Conservation (phyloP, 2,888 invertebrate species). For the Nycteola revayana region DNA sequence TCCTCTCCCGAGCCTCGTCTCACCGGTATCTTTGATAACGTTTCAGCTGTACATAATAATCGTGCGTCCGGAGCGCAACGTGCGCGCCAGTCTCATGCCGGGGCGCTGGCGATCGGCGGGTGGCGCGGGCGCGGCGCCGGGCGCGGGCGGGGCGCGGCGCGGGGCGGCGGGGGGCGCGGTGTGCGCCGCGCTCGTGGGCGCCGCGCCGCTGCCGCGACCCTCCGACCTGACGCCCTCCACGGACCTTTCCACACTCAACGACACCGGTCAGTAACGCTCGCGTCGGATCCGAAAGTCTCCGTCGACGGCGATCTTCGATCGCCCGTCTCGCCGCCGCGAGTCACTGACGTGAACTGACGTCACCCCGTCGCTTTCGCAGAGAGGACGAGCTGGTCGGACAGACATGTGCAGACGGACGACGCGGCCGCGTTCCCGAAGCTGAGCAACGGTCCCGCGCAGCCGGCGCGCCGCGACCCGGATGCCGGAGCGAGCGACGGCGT, state of each 20-base stretch:
- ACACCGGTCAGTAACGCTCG: constrained; percentile 31
- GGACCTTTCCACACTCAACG: constrained; percentile 58
- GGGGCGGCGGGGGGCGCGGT: constrained; percentile 51
- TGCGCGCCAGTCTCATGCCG: constrained; percentile 60
- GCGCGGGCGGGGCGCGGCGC: constrained; percentile 38
- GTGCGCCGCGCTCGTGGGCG: constrained; percentile 51
- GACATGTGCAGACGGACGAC: constrained; percentile 68
- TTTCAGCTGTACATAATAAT: constrained; percentile 64
- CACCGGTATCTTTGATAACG: too few species aligned
- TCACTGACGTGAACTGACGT: too few species aligned
- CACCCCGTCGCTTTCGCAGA: constrained; percentile 31
- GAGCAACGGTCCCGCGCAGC: constrained; percentile 6
- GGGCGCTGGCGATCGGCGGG: constrained; percentile 48
- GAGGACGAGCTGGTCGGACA: constrained; percentile 50
- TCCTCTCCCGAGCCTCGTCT: too few species aligned
- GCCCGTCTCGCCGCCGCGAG: too few species aligned
- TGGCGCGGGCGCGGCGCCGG: constrained; percentile 24
- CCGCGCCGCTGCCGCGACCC: constrained; percentile 44
- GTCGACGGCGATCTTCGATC: too few species aligned
- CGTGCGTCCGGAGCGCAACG: constrained; percentile 65
- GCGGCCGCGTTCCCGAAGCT: constrained; percentile 29
- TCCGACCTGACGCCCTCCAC: constrained; percentile 58
- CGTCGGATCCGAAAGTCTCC: fast-evolving
- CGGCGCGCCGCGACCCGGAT: constrained; percentile 6
- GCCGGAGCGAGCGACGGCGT: constrained; percentile 30